A percentile compares a stretch with the other conserved stretches of the same genome.
These are phyloP conservation scores for Pachyramphus minor DNA, from an alignment of 2,113 vertebrate species.

Conservation along the genomic window DNA sequence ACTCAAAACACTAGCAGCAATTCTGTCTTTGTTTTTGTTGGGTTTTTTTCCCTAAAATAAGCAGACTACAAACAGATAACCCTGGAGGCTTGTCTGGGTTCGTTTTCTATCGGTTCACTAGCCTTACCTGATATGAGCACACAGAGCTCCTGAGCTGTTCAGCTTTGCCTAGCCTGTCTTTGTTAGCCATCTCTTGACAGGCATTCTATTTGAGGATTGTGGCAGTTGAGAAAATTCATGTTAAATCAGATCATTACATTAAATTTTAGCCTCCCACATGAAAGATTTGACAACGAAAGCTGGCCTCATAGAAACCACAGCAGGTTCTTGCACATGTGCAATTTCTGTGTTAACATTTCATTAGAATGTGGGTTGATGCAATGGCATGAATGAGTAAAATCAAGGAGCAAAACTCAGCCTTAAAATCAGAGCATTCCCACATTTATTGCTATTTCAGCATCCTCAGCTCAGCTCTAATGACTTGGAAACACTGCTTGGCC, in stretches of 20 bases:
- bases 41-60: neutral
- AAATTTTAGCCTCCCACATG: neutral
- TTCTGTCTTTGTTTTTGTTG: neutral
- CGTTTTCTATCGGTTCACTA: neutral
- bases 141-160: neutral
- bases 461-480: neutral
- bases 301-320: neutral
- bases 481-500: neutral
- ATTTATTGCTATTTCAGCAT: neutral
- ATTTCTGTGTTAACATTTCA: neutral
- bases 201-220: neutral
- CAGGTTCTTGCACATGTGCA: neutral
- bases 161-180: neutral
- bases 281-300: neutral
- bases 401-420: neutral
- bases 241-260: constrained; percentile 10
- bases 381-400: neutral
- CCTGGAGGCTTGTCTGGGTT: neutral
- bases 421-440: neutral
- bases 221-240: neutral
- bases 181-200: neutral
- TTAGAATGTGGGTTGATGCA: neutral
- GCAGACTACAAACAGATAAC: neutral
- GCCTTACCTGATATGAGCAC: neutral
- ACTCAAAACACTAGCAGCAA: neutral